Evolutionary conservation across 2,113 vertebrate species (phyloP).

Genomic region (Urocolius indicus): DNA sequence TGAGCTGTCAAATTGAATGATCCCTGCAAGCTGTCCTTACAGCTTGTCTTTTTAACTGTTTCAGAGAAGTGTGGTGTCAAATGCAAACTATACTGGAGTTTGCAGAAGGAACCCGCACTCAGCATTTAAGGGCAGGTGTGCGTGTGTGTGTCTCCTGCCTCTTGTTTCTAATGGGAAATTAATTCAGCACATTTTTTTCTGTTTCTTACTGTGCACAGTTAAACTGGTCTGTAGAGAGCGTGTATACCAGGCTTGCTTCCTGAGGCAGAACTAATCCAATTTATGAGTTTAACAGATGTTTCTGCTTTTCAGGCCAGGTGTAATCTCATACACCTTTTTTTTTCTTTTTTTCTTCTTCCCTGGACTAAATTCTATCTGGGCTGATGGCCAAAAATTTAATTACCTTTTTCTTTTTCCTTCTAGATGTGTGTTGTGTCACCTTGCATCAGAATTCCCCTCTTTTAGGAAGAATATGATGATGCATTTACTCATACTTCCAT

Average conservation of each 20-base stretch:
- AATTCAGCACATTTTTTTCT: background rate
- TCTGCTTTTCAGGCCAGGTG: constrained; percentile 48
- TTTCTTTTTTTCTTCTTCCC: background rate
- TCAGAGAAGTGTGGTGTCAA: background rate
- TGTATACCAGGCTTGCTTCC: constrained; percentile 3
- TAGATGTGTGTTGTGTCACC: background rate
- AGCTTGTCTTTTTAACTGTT: background rate
- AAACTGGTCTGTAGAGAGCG: background rate
- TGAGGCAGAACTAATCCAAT: constrained; percentile 50
- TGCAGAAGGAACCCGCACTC: background rate
- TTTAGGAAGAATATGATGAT: background rate
- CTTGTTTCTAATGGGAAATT: constrained; percentile 6
- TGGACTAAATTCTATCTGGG: constrained; percentile 13
- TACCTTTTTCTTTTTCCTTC: background rate
- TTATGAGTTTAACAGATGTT: constrained; percentile 46
- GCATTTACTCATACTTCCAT: background rate
- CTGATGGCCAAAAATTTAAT: constrained; percentile 29
- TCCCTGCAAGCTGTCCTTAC: background rate
- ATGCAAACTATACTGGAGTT: background rate
- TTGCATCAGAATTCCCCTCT: background rate
- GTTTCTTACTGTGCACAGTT: background rate
- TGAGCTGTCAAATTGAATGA: background rate
- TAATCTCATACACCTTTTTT: constrained; percentile 16
- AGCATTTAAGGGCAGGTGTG: background rate
- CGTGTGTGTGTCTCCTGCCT: background rate